Evolutionary conservation across 1,140 invertebrate genomes (phyloP).

Genomic region (Drosophila fuyamai): DNA sequence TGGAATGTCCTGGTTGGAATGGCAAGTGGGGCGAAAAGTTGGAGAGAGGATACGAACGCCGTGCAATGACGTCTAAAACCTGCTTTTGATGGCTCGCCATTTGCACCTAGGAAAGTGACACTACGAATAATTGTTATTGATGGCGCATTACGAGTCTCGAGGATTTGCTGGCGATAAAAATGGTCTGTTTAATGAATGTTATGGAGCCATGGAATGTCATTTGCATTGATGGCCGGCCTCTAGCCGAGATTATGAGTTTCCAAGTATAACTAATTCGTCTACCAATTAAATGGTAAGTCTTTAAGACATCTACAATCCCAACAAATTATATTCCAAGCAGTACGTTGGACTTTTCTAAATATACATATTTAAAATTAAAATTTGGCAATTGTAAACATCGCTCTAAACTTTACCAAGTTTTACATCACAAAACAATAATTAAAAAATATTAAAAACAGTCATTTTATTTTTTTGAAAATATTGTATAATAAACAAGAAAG

Average conservation of each 20-base stretch:
- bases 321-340: no score
- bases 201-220: conserved; percentile 3
- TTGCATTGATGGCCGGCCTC: conserved; percentile 17
- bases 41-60: background rate
- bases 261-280: background rate
- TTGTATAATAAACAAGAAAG: no score
- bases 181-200: background rate
- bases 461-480: no score
- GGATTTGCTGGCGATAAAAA: conserved; percentile 13
- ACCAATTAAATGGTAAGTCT: no score
- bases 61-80: conserved; percentile 45
- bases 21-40: conserved; percentile 43
- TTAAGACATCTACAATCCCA: no score
- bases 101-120: conserved; percentile 34
- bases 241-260: conserved; percentile 16
- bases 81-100: conserved; percentile 62
- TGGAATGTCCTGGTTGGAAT: conserved; percentile 62
- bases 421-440: no score
- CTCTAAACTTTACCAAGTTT: no score
- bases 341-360: no score
- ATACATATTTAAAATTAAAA: no score
- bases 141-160: conserved; percentile 61
- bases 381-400: no score
- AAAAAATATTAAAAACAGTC: no score
- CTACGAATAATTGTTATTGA: conserved; percentile 72